Conservation (phyloP, 2,797 vertebrate species). For the Dromococcyx pavoninus region DNA sequence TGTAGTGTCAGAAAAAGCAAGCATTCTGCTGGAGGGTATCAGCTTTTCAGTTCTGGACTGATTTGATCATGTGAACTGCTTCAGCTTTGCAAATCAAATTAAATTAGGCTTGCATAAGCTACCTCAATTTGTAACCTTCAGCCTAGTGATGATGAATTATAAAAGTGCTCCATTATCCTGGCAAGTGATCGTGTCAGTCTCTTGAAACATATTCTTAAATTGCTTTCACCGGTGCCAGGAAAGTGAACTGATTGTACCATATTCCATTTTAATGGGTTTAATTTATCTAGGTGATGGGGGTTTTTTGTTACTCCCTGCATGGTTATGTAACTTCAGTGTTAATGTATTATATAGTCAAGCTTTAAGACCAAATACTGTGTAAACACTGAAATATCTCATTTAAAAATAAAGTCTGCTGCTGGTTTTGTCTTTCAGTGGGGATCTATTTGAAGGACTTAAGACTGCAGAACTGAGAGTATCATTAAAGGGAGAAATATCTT, state of each 20-base stretch:
- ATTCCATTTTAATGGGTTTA: not conserved
- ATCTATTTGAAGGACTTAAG: not conserved
- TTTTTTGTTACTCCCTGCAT: not conserved
- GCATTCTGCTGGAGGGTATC: not conserved
- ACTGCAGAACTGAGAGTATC: not conserved
- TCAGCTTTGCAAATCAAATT: conserved; percentile 2
- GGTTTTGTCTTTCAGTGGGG: not conserved
- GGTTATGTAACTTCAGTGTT: not conserved
- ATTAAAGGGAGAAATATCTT: not conserved
- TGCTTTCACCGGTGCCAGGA: not conserved
- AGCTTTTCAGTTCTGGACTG: not conserved
- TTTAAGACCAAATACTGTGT: not conserved
- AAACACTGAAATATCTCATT: not conserved
- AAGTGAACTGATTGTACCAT: not conserved
- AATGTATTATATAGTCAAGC: not conserved
- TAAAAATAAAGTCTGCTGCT: not conserved
- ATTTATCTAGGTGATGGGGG: not conserved
- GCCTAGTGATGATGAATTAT: not conserved
- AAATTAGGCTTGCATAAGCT: not conserved
- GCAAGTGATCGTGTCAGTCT: not conserved
- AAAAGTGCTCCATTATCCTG: not conserved
- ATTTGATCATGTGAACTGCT: not conserved
- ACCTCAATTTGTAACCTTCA: not conserved
- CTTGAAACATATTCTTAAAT: not conserved
- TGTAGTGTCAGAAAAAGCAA: not conserved